phyloP scores from a whole-genome alignment of 2,113 vertebrate species.

The Aspiorhynchus laticeps region DNA sequence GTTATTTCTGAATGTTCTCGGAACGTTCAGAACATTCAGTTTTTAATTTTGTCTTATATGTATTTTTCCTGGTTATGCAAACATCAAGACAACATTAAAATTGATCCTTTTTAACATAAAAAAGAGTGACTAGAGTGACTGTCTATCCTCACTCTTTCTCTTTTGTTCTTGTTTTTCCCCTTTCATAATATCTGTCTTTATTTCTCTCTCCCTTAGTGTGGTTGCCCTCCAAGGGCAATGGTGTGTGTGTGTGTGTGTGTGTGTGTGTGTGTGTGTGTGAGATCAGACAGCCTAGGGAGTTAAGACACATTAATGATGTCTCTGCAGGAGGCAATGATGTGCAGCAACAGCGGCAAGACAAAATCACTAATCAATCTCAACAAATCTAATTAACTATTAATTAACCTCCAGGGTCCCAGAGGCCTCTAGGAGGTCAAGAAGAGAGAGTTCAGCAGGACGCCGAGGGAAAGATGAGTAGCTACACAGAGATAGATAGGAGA shows the following conservation, averaged over 20 bases:
- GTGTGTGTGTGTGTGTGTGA: conserved; percentile 61
- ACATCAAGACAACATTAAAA: no score
- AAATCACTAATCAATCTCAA: conserved; percentile 86
- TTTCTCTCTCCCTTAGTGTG: background rate
- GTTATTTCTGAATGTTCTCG: no score
- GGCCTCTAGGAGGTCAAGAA: conserved; percentile 50
- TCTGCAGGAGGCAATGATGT: conserved; percentile 80
- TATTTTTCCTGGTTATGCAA: no score
- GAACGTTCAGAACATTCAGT: no score
- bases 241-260: background rate
- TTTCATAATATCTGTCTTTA: background rate
- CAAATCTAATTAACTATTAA: conserved; percentile 86
- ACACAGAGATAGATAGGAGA: conserved; percentile 49
- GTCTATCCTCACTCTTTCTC: background rate
- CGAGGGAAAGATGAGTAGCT: conserved; percentile 42
- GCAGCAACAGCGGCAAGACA: conserved; percentile 78
- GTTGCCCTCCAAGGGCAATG: conserved; percentile 6
- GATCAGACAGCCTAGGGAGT: conserved; percentile 77
- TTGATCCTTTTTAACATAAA: no score
- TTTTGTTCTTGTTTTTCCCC: background rate
- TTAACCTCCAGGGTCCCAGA: conserved; percentile 78
- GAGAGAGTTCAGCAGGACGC: conserved; percentile 7
- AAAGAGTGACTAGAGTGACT: background rate
- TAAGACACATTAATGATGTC: conserved; percentile 83
- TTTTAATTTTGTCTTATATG: no score